Evolutionary conservation across 2,888 invertebrate species (phyloP).

Genomic region (Atethmia centrago): DNA sequence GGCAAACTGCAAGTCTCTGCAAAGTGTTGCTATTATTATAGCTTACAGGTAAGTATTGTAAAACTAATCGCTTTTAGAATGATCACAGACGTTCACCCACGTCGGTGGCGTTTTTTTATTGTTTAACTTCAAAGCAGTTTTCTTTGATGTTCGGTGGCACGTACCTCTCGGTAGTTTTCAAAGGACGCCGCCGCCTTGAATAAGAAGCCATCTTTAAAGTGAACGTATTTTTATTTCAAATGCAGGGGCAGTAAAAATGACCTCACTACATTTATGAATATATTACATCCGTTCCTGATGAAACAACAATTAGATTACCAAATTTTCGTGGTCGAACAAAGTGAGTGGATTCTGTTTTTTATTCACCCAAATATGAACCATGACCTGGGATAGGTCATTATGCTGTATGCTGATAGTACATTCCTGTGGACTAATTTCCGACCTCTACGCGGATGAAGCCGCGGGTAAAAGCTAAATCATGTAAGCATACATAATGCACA

Average conservation of each 20-base stretch:
- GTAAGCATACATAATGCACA: not conserved
- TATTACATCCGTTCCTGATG: constrained; percentile 96
- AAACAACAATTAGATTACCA: constrained; percentile 97
- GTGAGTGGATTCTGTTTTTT: constrained; percentile 74
- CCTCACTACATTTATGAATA: constrained; percentile 94
- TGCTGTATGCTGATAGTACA: not conserved
- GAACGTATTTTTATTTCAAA: constrained; percentile 19
- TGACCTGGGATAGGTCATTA: too few relatives aligned
- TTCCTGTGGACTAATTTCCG: not conserved
- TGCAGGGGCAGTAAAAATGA: constrained; percentile 92
- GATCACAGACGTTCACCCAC: not conserved
- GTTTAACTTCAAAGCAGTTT: not conserved
- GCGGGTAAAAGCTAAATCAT: not conserved
- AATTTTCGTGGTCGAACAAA: constrained; percentile 96
- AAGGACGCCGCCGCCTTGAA: not conserved
- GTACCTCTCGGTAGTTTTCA: not conserved
- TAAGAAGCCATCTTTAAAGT: not conserved
- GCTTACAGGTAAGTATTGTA: constrained; percentile 90
- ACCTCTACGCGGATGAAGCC: not conserved
- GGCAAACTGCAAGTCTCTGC: constrained; percentile 91
- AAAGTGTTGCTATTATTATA: constrained; percentile 95
- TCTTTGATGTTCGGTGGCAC: not conserved
- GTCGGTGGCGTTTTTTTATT: not conserved
- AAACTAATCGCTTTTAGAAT: not conserved
- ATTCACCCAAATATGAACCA: too few relatives aligned